Conservation (phyloP, 2,797 vertebrate species). For the Leptatherina wallacei region DNA sequence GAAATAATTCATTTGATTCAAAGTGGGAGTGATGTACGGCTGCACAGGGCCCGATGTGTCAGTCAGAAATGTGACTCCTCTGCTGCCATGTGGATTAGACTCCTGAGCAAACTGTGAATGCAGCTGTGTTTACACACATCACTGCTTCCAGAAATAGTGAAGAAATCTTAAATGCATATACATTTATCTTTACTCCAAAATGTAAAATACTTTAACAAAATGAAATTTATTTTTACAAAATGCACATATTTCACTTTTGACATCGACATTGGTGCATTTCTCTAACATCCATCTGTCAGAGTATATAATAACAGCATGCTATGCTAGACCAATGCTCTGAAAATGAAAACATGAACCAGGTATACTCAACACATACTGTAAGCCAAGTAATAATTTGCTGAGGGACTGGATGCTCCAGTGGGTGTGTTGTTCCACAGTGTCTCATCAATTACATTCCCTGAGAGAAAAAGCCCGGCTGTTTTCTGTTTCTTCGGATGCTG, state of each 20-base stretch:
- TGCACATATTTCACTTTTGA: background rate
- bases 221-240: background rate
- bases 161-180: conserved; percentile 30
- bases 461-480: conserved; percentile 74
- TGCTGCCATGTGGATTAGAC: conserved; percentile 57
- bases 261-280: background rate
- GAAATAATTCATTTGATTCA: conserved; percentile 10
- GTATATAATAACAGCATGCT: background rate
- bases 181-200: conserved; percentile 24
- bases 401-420: conserved; percentile 74
- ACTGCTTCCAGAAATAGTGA: conserved; percentile 33
- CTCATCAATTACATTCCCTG: conserved; percentile 80
- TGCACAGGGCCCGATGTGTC: conserved; percentile 22
- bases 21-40: conserved; percentile 22
- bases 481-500: conserved; percentile 65
- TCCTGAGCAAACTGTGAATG: conserved; percentile 51
- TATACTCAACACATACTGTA: conserved; percentile 54
- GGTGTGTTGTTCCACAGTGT: conserved; percentile 74
- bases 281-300: background rate
- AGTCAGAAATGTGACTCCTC: conserved; percentile 44
- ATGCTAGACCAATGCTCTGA: conserved; percentile 9
- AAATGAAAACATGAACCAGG: conserved; percentile 54
- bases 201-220: conserved; percentile 1
- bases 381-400: conserved; percentile 73
- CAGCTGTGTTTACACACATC: conserved; percentile 60